Evolutionary conservation across 2,888 invertebrate species (phyloP), one percentile per base, ranked within the genome.

Genomic region (Amphipyra tragopoginis): DNA sequence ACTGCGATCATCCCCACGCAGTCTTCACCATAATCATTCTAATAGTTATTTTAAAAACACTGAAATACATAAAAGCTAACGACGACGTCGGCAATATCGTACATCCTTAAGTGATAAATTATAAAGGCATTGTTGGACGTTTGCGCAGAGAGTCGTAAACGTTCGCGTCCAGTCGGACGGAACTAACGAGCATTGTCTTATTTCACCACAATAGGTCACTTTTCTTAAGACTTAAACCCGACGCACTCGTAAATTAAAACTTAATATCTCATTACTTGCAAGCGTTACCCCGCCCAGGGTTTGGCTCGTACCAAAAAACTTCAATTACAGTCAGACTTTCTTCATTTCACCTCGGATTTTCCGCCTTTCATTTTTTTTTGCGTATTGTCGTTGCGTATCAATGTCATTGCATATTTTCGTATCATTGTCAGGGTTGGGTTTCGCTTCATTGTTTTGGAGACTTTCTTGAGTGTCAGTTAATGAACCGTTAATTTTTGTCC

Each of bases 241-340:
- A 88, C 89, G 90, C 85, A 89, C 87, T 89, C 93, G 90, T 94
- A 92, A 93, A 93, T 93, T 93, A 86, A 89, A 91, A 90, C 86
- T 92, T 91, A 91, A 93, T 93, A 90, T 91, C 92, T 91, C 93
- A 91, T 94, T 93, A 93, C 91, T 93, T 91, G 91, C 94, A 92
- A 93, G 85, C 86, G 77, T 81, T 77, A 83, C 83, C 74, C 86
- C 90, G 88, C 90, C 90, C 82, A 84, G 66, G 79, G 76, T 72
- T 83, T 81, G 70, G 79, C 79, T 82, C 80, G 78, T 88, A 90
- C 89, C 89, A 90, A 90, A 90, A 90, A 88, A 84, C 81, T 80
- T 75, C 82, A 81, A 84, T 85, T 80, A 75, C 80, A 79, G 65
- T 33, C 80, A 80, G 80, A 75, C 76, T 70, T 75, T 77, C 64